Percentiles rank a stretch among this genome's conserved stretches.
Evolutionary conservation across 92 coral and sea anemone species (phyloP).

Genomic region (Palythoa grandiflora): DNA sequence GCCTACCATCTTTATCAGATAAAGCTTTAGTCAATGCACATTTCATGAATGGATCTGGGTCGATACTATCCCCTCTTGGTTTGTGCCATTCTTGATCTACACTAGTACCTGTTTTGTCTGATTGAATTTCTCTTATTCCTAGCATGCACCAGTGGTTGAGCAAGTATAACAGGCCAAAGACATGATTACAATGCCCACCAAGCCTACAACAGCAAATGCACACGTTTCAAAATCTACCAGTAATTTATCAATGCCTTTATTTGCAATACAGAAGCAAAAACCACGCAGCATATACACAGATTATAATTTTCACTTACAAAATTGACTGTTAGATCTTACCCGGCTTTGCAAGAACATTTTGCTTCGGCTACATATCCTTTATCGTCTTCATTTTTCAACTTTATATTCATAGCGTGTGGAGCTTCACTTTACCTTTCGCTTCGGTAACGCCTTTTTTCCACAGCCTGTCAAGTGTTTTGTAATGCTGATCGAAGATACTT

Average conservation of each 20-base stretch:
- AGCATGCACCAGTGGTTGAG: slow-evolving; percentile 63
- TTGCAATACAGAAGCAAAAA: not conserved
- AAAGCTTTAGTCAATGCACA: slow-evolving; percentile 62
- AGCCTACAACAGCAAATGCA: slow-evolving; percentile 24
- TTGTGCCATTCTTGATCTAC: slow-evolving; percentile 63
- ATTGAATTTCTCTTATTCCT: slow-evolving; percentile 59
- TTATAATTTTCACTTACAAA: slow-evolving; percentile 4
- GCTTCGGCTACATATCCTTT: slow-evolving; percentile 41
- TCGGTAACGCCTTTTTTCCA: slow-evolving; percentile 7
- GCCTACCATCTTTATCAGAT: slow-evolving; percentile 40
- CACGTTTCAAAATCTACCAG: not conserved
- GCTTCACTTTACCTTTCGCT: slow-evolving; percentile 32
- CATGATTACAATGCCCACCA: slow-evolving; percentile 65
- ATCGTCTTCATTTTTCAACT: slow-evolving; percentile 16
- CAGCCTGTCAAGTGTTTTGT: slow-evolving; percentile 37
- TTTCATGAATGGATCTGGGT: slow-evolving; percentile 70
- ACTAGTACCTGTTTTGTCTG: slow-evolving; percentile 67
- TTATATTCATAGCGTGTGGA: slow-evolving; percentile 25
- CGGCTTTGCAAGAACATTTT: slow-evolving; percentile 60
- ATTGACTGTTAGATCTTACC: slow-evolving; percentile 43
- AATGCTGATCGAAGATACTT: not conserved
- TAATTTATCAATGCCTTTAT: not conserved
- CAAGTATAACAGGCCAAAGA: slow-evolving; percentile 37
- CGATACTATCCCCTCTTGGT: slow-evolving; percentile 49
- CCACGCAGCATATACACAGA: not conserved